Conservation (phyloP, 2,888 invertebrate genomes). For the Patella caerulea region DNA sequence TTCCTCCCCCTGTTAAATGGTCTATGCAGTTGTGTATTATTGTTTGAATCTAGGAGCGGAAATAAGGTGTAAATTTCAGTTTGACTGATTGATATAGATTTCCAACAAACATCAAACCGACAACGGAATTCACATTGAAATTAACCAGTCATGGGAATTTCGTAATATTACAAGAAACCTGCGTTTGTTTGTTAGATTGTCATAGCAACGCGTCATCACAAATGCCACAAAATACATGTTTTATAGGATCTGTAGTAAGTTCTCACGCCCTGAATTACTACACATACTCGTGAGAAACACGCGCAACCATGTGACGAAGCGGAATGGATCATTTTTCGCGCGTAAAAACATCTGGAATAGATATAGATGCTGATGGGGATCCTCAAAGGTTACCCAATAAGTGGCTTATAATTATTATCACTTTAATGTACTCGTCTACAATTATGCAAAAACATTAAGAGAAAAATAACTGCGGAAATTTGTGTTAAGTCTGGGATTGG, state of each 20-base stretch:
- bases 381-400: background rate
- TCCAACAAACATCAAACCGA: background rate
- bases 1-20: too few species aligned
- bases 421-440: too few species aligned
- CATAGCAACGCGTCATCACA: background rate
- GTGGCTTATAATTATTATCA: too few species aligned
- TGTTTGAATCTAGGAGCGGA: background rate
- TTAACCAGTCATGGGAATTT: slow-evolving; percentile 3
- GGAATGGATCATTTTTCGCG: slow-evolving; percentile 7
- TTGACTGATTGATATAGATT: background rate
- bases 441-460: too few species aligned
- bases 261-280: slow-evolving; percentile 5
- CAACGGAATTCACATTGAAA: background rate
- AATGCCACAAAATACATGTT: slow-evolving; percentile 10
- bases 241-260: background rate
- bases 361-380: background rate
- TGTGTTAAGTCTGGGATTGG: too few species aligned
- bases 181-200: slow-evolving; percentile 10
- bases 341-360: slow-evolving; percentile 4
- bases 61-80: background rate
- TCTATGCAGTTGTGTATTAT: too few species aligned
- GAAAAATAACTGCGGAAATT: too few species aligned
- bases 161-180: slow-evolving; percentile 1
- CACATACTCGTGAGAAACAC: background rate
- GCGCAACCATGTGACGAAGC: slow-evolving; percentile 3